Evolutionary conservation across 2,113 vertebrate species (phyloP).

Genomic region (Hydrochoerus hydrochaeris): DNA sequence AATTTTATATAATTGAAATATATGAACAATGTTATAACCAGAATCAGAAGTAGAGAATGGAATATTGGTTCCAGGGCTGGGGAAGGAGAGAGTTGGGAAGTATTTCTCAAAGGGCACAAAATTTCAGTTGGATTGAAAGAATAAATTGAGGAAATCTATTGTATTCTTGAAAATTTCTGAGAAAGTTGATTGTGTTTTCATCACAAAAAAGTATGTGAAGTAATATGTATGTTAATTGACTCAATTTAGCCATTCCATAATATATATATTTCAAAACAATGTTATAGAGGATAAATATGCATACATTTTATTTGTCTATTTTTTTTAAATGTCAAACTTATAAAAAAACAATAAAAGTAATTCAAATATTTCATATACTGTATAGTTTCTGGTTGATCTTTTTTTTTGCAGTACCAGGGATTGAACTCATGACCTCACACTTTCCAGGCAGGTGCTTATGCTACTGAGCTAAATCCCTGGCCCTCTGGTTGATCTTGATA

Average conservation of each 20-base stretch:
- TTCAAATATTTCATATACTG: background rate
- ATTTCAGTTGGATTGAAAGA: background rate
- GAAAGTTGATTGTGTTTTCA: background rate
- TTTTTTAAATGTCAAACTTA: background rate
- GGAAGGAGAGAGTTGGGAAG: background rate
- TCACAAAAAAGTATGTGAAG: background rate
- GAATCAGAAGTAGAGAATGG: background rate
- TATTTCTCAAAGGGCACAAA: background rate
- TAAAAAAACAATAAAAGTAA: background rate
- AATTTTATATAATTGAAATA: slow-evolving; percentile 54
- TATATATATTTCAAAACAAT: background rate
- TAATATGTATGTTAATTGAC: background rate
- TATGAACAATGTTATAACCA: background rate
- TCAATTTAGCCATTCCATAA: background rate
- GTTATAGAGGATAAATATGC: background rate
- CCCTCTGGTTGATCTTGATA: background rate
- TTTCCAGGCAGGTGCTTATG: too few species aligned
- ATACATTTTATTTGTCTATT: background rate
- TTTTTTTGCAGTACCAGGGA: too few species aligned
- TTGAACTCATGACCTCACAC: too few species aligned
- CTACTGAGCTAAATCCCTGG: too few species aligned
- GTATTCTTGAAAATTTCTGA: background rate
- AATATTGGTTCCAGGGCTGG: background rate
- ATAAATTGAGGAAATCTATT: background rate
- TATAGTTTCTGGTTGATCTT: background rate